phyloP scores from a whole-genome alignment of 2,888 invertebrate genomes.

The Eupsilia transversa region DNA sequence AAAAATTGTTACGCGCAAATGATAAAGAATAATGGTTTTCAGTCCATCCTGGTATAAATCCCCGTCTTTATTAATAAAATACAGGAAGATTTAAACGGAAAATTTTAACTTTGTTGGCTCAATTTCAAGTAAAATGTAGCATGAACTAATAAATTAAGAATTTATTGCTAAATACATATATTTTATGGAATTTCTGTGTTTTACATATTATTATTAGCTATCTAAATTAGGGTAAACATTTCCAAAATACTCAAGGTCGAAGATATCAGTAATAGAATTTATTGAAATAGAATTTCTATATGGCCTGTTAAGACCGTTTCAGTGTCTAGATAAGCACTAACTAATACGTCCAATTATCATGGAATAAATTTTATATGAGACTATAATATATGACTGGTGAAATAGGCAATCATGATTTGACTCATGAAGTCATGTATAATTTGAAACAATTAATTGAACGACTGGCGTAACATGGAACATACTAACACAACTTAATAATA shows the following conservation, averaged over 20 bases:
- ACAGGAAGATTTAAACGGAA: conserved; percentile 16
- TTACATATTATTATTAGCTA: background rate
- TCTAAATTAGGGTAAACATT: background rate
- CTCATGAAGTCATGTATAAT: background rate
- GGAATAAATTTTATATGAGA: background rate
- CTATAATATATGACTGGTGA: no score
- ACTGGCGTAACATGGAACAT: background rate
- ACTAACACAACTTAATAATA: background rate
- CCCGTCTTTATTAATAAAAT: conserved; percentile 50
- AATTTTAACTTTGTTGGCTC: conserved; percentile 28
- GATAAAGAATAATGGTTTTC: conserved; percentile 52
- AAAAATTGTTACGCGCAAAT: conserved; percentile 47
- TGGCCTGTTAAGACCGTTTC: background rate
- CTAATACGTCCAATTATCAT: background rate
- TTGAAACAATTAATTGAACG: background rate
- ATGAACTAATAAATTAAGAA: conserved; percentile 34
- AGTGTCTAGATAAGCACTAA: background rate
- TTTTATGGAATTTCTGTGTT: background rate
- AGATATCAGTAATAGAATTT: background rate
- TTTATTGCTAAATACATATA: conserved; percentile 10
- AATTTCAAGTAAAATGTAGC: conserved; percentile 31
- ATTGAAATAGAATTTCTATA: background rate
- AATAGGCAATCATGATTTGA: background rate
- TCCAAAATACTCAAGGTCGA: background rate
- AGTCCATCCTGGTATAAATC: conserved; percentile 35